Evolutionary conservation across 2,888 invertebrate genomes (phyloP).

Genomic region (Cantharis flavilabris): DNA sequence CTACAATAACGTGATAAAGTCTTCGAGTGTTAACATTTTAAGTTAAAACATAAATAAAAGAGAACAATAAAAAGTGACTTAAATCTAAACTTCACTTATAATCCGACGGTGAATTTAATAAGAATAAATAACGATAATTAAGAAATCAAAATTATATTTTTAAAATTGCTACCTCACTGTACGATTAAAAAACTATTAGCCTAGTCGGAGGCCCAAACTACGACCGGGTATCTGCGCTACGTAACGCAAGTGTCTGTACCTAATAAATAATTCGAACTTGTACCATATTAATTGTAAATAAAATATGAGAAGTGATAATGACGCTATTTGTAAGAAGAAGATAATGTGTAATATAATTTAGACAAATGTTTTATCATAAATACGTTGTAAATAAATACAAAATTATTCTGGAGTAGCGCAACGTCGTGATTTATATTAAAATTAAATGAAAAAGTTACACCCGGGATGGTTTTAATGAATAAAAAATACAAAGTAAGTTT

Average conservation of each 20-base stretch:
- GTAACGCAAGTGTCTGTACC: conserved; percentile 44
- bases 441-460: conserved; percentile 41
- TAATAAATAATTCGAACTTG: conserved; percentile 27
- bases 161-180: conserved; percentile 40
- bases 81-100: background rate
- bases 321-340: conserved; percentile 41
- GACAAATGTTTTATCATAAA: conserved; percentile 31
- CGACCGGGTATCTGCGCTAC: conserved; percentile 30
- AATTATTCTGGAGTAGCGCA: conserved; percentile 39
- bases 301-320: conserved; percentile 51
- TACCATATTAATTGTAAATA: conserved; percentile 38
- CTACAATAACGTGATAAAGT: conserved; percentile 24
- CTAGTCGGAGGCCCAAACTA: conserved; percentile 34
- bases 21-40: conserved; percentile 18
- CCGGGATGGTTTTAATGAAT: conserved; percentile 51
- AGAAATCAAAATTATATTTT: conserved; percentile 33
- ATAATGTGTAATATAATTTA: conserved; percentile 50
- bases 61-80: background rate
- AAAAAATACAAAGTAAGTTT: conserved; percentile 52
- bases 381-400: conserved; percentile 40
- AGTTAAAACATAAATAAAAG: conserved; percentile 1
- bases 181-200: conserved; percentile 27
- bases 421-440: conserved; percentile 44
- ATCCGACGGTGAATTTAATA: conserved; percentile 19
- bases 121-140: conserved; percentile 21